These are phyloP conservation scores for Teinopalpus imperialis DNA, from an alignment of 2,888 invertebrate species.

Conservation along the genomic window DNA sequence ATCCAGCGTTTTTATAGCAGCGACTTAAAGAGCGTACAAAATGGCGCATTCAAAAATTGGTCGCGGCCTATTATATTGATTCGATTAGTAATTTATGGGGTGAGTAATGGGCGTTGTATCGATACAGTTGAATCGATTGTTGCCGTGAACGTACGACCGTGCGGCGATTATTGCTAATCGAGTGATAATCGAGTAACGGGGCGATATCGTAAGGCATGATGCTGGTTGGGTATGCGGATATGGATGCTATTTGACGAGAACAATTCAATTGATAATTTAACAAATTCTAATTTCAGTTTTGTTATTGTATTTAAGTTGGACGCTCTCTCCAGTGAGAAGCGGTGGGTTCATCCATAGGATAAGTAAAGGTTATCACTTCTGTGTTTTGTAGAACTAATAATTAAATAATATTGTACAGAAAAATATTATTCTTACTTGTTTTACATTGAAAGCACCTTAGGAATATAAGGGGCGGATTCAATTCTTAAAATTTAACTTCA, in stretches of 20 bases:
- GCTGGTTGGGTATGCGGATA: neutral
- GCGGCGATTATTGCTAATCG: constrained; percentile 50
- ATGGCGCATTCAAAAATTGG: constrained; percentile 70
- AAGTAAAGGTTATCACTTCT: too few relatives aligned
- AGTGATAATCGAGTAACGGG: constrained; percentile 61
- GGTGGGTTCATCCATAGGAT: too few relatives aligned
- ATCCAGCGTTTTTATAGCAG: constrained; percentile 44
- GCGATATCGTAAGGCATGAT: constrained; percentile 15
- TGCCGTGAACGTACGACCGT: constrained; percentile 51
- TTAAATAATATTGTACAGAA: too few relatives aligned
- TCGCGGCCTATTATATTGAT: constrained; percentile 72
- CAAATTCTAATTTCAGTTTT: too few relatives aligned
- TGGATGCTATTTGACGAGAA: constrained; percentile 5
- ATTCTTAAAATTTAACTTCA: too few relatives aligned
- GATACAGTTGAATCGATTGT: constrained; percentile 61
- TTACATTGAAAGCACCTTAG: too few relatives aligned
- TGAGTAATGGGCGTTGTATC: constrained; percentile 68
- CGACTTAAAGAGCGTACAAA: constrained; percentile 53
- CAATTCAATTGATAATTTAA: too few relatives aligned
- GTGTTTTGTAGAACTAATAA: too few relatives aligned
- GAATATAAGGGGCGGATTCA: too few relatives aligned
- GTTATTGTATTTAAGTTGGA: too few relatives aligned
- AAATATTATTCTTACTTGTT: too few relatives aligned
- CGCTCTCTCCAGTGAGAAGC: too few relatives aligned
- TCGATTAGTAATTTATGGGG: constrained; percentile 78